Percentiles rank a stretch among this genome's conserved stretches.
Conservation (phyloP, 53 echinoderm and acorn worm genomes). For the Paracentrotus lividus region DNA sequence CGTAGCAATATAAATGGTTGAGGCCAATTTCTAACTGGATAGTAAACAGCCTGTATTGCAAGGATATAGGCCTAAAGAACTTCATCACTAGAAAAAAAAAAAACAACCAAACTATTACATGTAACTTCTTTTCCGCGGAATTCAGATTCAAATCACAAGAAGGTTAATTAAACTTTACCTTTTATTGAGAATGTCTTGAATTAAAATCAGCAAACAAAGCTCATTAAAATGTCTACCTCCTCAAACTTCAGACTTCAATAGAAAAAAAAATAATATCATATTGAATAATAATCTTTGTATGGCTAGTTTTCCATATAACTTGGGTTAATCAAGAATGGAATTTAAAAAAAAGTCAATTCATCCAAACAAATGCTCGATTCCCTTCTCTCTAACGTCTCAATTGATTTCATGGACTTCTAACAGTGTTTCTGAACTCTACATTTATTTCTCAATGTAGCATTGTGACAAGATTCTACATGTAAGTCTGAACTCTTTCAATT, state of each 20-base stretch:
- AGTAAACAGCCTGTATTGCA: too few relatives aligned
- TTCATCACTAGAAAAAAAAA: too few relatives aligned
- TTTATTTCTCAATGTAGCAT: neutral
- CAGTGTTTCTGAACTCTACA: neutral
- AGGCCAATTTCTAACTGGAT: too few relatives aligned
- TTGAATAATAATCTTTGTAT: neutral
- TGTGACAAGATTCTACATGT: neutral
- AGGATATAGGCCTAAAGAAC: too few relatives aligned
- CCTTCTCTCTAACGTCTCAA: neutral
- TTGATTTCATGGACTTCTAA: slow-evolving; percentile 27
- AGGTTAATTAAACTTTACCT: neutral
- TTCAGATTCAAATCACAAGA: too few relatives aligned
- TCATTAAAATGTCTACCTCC: neutral
- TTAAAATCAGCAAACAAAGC: neutral
- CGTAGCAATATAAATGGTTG: too few relatives aligned
- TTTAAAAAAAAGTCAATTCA: too few relatives aligned
- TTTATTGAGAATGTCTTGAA: neutral
- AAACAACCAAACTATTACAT: too few relatives aligned
- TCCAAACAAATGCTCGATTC: too few relatives aligned
- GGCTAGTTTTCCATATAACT: neutral
- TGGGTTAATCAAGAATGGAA: too few relatives aligned
- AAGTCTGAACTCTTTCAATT: slow-evolving; percentile 37
- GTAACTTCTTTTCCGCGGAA: too few relatives aligned
- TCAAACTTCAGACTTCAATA: neutral
- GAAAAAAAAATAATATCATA: neutral